Evolutionary conservation across 1,140 invertebrate species (phyloP).

Genomic region (Pomacea maculata): DNA sequence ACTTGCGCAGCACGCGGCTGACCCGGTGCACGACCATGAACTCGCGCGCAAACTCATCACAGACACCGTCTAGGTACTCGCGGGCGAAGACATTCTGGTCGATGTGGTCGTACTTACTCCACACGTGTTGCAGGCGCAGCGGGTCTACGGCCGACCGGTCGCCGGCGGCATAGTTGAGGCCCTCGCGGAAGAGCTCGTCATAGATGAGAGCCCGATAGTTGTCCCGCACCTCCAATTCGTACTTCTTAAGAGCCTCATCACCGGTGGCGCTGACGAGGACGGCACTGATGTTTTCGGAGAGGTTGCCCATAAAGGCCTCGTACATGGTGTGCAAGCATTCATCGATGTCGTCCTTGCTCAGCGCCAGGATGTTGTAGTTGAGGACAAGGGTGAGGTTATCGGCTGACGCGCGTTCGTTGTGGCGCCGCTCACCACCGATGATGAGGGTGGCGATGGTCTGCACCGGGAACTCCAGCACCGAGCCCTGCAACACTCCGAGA

Average conservation of each 20-base stretch:
- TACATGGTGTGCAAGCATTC: slow-evolving; percentile 58
- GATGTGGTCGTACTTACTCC: slow-evolving; percentile 45
- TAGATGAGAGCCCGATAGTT: slow-evolving; percentile 50
- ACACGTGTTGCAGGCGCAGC: slow-evolving; percentile 43
- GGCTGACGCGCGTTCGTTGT: slow-evolving; percentile 26
- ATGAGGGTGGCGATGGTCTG: slow-evolving; percentile 52
- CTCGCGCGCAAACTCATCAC: slow-evolving; percentile 50
- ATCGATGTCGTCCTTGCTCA: slow-evolving; percentile 52
- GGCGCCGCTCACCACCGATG: slow-evolving; percentile 44
- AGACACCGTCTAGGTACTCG: slow-evolving; percentile 54
- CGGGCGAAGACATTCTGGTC: slow-evolving; percentile 43
- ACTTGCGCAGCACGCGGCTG: slow-evolving; percentile 55
- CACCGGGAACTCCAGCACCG: slow-evolving; percentile 52
- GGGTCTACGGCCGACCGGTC: slow-evolving; percentile 39
- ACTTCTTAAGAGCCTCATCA: slow-evolving; percentile 43
- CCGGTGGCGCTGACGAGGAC: slow-evolving; percentile 57
- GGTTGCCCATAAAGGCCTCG: slow-evolving; percentile 55
- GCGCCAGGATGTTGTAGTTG: slow-evolving; percentile 58
- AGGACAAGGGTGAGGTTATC: slow-evolving; percentile 47
- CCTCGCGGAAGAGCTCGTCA: slow-evolving; percentile 52
- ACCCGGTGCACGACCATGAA: slow-evolving; percentile 61
- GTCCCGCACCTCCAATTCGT: slow-evolving; percentile 48
- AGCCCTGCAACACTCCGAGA: slow-evolving; percentile 50
- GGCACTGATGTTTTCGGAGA: slow-evolving; percentile 47
- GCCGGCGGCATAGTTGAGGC: slow-evolving; percentile 42